Evolutionary conservation across 1,140 invertebrate species (phyloP).

Genomic region (Drosophila pectinifera): DNA sequence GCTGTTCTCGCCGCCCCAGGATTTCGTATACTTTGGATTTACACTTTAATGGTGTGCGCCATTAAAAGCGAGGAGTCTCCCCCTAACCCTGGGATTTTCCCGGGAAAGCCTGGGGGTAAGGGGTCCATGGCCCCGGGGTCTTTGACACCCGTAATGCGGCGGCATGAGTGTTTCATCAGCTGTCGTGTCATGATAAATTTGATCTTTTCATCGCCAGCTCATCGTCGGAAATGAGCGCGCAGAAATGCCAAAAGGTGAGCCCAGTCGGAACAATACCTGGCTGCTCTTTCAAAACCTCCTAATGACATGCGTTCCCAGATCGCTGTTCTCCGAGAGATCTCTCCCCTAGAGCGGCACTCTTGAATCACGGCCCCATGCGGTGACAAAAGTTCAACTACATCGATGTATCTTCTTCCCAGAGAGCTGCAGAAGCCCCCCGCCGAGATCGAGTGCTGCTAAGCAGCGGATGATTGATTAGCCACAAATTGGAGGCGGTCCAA

Average conservation of each 20-base stretch:
- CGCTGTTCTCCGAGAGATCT: neutral
- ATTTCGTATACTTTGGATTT: conserved; percentile 56
- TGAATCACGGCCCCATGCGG: conserved; percentile 21
- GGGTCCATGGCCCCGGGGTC: conserved; percentile 16
- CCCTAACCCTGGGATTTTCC: no score
- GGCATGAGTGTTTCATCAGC: conserved; percentile 75
- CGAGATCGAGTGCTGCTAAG: conserved; percentile 19
- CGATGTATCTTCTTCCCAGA: conserved; percentile 14
- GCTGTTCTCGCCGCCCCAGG: conserved; percentile 54
- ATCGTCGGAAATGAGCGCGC: conserved; percentile 71
- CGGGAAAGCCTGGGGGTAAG: neutral
- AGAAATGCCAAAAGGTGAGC: conserved; percentile 58
- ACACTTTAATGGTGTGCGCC: conserved; percentile 56
- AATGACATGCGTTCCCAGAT: conserved; percentile 26
- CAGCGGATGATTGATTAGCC: conserved; percentile 39
- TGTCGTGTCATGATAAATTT: conserved; percentile 75
- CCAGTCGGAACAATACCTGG: conserved; percentile 20
- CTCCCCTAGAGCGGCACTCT: neutral
- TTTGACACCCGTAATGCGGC: conserved; percentile 35
- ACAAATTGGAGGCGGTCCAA: conserved; percentile 38
- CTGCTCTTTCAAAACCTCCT: conserved; percentile 20
- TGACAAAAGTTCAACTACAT: conserved; percentile 47
- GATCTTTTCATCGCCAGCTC: conserved; percentile 66
- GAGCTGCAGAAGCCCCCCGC: conserved; percentile 12
- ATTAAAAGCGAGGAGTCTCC: conserved; percentile 41